These are phyloP conservation scores for Netelia fuscicornis DNA, from an alignment of 2,888 invertebrate genomes.

Conservation along the genomic window DNA sequence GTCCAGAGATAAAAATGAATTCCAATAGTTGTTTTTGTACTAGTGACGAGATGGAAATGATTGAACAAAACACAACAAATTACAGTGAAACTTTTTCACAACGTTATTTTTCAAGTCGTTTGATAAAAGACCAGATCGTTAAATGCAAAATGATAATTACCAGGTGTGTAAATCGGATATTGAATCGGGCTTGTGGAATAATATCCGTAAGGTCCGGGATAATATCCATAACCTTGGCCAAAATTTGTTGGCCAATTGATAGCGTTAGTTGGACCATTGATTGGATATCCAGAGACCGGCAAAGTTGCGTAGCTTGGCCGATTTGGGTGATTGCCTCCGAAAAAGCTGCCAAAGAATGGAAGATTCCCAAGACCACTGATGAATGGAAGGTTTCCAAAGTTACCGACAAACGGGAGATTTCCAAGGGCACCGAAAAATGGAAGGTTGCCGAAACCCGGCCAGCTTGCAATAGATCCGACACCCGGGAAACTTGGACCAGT, in stretches of 20 bases:
- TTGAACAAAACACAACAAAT: too few species aligned
- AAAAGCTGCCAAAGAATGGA: too few species aligned
- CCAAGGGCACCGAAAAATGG: not conserved
- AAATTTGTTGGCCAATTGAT: not conserved
- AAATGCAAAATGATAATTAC: conserved; percentile 9
- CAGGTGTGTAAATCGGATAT: not conserved
- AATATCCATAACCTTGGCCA: not conserved
- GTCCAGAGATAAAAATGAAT: too few species aligned
- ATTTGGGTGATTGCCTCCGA: not conserved
- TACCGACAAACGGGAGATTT: too few species aligned
- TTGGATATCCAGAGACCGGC: not conserved
- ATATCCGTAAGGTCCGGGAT: not conserved
- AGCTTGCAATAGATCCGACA: not conserved
- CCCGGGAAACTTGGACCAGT: not conserved
- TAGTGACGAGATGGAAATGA: too few species aligned
- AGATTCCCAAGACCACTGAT: not conserved
- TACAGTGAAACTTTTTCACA: too few species aligned
- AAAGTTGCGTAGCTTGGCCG: not conserved
- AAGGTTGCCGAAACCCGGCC: not conserved
- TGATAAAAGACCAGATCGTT: not conserved
- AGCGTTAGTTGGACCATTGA: not conserved
- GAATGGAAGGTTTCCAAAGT: not conserved
- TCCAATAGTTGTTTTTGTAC: too few species aligned
- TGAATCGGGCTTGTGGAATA: not conserved
- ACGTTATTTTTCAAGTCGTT: too few species aligned